phyloP scores from a whole-genome alignment of 2,113 vertebrate species.

The Nibea albiflora region DNA sequence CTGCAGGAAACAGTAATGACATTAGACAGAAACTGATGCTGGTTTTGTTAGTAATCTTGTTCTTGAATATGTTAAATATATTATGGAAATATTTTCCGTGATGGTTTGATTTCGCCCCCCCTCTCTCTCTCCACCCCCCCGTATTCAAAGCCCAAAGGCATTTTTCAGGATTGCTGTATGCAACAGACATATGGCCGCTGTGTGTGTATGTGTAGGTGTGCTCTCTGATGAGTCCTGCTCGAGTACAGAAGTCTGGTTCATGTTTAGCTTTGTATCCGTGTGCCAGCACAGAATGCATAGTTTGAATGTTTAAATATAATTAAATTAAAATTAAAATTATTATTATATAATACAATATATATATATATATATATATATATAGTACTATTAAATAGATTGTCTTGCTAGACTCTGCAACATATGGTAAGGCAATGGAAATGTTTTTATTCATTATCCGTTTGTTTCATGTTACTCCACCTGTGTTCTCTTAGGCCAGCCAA shows the following conservation, averaged over 20 bases:
- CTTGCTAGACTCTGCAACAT: too few relatives aligned
- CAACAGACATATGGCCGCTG: conserved; percentile 10
- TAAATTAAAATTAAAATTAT: background rate
- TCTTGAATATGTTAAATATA: conserved; percentile 59
- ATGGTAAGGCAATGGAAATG: background rate
- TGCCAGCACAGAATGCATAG: background rate
- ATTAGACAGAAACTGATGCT: conserved; percentile 60
- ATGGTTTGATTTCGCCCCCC: conserved; percentile 29
- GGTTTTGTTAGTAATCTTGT: conserved; percentile 55
- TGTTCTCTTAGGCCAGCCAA: conserved; percentile 89
- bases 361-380: too few relatives aligned
- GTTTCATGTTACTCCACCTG: background rate
- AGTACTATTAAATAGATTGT: background rate
- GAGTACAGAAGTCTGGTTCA: conserved; percentile 1
- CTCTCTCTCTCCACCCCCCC: too few relatives aligned
- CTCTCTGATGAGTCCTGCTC: background rate
- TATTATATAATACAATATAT: background rate
- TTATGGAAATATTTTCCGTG: conserved; percentile 39
- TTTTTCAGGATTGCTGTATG: conserved; percentile 10
- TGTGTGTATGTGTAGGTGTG: conserved; percentile 5
- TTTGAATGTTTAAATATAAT: background rate
- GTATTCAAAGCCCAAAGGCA: conserved; percentile 28
- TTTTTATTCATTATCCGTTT: background rate
- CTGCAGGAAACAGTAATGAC: conserved; percentile 52
- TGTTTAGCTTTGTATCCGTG: background rate